Evolutionary conservation across 2,113 vertebrate genomes (phyloP), one percentile per base, ranked within the genome.

Genomic region (Coturnix japonica): DNA sequence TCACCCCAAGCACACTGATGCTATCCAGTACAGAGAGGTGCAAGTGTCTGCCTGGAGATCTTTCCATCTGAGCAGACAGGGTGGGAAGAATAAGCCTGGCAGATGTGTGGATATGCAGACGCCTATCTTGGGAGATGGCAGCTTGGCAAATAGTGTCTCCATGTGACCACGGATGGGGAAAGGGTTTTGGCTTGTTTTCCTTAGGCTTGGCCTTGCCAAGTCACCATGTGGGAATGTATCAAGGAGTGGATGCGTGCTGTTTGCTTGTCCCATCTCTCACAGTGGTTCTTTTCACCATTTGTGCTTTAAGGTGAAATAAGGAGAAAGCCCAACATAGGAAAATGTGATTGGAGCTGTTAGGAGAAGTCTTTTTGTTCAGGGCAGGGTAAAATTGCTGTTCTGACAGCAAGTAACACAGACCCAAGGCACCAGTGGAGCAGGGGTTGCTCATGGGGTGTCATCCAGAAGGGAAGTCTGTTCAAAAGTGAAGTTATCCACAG

Each of bases 211-310:
- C n/a, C 35, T 72, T 35, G 41, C 66, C 47, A 10, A 3, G 0
- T 73, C 71, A 54, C 44, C 4, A 0, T 0, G 41, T 28, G 66
- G 66, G 72, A 64, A 43, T 9, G 51, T 0, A 3, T 11, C 6
- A 15, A 77, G 73, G 31, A 70, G 37, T 43, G 56, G 82, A 30
- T 5, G 0, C 3, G 28, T 4, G 46, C 33, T 0, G 1, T 30
- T 65, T n/a, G 66, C 76, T 76, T 6, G 0, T 28, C 67, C 25
- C 1, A 0, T 13, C 47, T 35, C n/a, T 53, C 19, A 0, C 20
- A 26, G 81, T 13, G 1, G 11, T 28, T 63, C 60, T 26, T 43
- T 41, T 65, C 80, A 59, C 35, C 11, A 0, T 31, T 33, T 13
- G 13, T 16, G 30, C 41, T 67, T 37, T 4, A 3, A n/a, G 65